Conservation (phyloP, 2,888 invertebrate genomes). For the Noctua janthina region DNA sequence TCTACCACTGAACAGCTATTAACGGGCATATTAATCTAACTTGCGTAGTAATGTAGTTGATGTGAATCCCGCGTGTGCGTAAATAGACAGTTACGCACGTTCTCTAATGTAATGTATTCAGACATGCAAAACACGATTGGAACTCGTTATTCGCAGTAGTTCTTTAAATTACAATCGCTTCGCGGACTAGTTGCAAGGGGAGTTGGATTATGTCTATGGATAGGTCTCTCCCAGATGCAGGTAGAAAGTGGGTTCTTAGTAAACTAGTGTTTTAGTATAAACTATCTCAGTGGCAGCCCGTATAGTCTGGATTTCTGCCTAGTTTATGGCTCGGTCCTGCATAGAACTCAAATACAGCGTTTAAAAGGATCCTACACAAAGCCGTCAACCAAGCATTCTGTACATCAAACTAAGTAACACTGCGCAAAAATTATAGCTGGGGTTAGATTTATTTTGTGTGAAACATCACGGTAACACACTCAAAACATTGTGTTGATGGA, state of each 20-base stretch:
- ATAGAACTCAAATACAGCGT: not conserved
- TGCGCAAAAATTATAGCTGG: not conserved
- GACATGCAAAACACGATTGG: slow-evolving; percentile 55
- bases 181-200: slow-evolving; percentile 3
- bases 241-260: slow-evolving; percentile 2
- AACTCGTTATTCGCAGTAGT: slow-evolving; percentile 51
- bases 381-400: not conserved
- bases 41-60: slow-evolving; percentile 41
- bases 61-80: slow-evolving; percentile 54
- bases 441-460: too few relatives aligned
- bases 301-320: not conserved
- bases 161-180: slow-evolving; percentile 46
- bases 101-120: slow-evolving; percentile 55
- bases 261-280: not conserved
- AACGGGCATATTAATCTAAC: slow-evolving; percentile 31
- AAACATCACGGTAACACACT: not conserved
- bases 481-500: not conserved
- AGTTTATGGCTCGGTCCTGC: not conserved
- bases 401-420: not conserved
- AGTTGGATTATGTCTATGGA: not conserved
- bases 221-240: not conserved
- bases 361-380: not conserved
- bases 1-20: slow-evolving; percentile 20
- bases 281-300: not conserved
- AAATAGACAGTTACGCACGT: slow-evolving; percentile 53